These are phyloP conservation scores for Donacobius atricapilla DNA, from an alignment of 2,113 vertebrate species.

Conservation along the genomic window DNA sequence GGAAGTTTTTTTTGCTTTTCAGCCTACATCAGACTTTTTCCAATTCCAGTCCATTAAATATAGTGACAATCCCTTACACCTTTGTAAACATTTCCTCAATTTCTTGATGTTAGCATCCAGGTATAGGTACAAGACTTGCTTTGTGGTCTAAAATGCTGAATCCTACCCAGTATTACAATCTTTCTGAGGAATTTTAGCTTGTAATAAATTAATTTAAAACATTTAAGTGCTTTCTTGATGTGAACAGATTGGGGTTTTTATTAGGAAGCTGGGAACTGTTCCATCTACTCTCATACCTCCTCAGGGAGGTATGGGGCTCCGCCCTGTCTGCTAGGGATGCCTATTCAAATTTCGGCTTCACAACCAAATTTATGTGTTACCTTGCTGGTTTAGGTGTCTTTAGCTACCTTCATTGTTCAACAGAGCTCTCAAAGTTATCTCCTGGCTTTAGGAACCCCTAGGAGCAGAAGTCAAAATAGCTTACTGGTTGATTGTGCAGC, in stretches of 20 bases:
- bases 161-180: not conserved
- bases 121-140: not conserved
- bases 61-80: not conserved
- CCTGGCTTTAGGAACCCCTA: not conserved
- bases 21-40: not conserved
- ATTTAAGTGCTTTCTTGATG: not conserved
- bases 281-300: no score
- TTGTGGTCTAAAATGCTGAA: not conserved
- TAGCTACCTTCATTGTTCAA: not conserved
- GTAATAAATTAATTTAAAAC: not conserved
- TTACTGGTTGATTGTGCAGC: not conserved
- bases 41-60: not conserved
- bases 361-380: not conserved
- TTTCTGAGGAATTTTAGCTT: not conserved
- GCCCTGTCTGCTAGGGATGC: not conserved
- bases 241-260: not conserved
- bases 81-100: not conserved
- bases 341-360: not conserved
- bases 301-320: no score
- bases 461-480: not conserved
- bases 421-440: not conserved
- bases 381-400: not conserved
- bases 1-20: not conserved
- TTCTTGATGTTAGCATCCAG: not conserved
- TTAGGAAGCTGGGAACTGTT: not conserved